Evolutionary conservation across 2,797 vertebrate species (phyloP).

Genomic region (Rhodeus uyekii): DNA sequence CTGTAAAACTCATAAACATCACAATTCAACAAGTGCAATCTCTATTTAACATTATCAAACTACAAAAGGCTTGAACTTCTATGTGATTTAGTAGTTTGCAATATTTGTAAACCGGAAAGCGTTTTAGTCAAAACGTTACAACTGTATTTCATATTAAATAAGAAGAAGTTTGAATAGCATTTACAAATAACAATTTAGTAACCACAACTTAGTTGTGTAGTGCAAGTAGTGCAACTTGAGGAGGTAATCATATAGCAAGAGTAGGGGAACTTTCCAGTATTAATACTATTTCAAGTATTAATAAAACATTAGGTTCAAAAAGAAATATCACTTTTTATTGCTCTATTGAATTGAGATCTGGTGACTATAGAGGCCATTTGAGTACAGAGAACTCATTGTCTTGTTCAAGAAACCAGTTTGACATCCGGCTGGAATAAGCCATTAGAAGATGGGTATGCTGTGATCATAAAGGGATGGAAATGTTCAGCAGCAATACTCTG

Average conservation of each 20-base stretch:
- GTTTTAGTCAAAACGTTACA: background rate
- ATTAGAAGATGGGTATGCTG: no score
- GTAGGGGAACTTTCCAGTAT: background rate
- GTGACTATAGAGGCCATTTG: background rate
- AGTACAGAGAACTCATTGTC: no score
- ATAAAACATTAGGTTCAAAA: background rate
- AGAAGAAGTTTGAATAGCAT: conserved; percentile 67
- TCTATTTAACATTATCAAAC: background rate
- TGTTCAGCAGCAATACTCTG: background rate
- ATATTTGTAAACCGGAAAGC: background rate
- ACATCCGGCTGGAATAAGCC: no score
- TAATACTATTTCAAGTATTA: no score
- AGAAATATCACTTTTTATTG: background rate
- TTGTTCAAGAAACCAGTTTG: background rate
- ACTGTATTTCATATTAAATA: conserved; percentile 20
- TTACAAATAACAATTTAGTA: no score
- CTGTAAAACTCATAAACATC: background rate
- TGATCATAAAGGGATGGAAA: background rate
- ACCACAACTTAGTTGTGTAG: no score
- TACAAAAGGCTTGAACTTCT: background rate
- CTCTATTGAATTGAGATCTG: background rate
- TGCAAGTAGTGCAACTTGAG: no score
- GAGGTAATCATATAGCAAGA: no score
- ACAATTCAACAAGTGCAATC: conserved; percentile 24
- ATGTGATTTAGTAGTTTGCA: background rate